Percentiles rank a stretch among this genome's conserved stretches.
phyloP scores from a whole-genome alignment of 2,797 vertebrate species.

The Ptychobarbus kaznakovi region DNA sequence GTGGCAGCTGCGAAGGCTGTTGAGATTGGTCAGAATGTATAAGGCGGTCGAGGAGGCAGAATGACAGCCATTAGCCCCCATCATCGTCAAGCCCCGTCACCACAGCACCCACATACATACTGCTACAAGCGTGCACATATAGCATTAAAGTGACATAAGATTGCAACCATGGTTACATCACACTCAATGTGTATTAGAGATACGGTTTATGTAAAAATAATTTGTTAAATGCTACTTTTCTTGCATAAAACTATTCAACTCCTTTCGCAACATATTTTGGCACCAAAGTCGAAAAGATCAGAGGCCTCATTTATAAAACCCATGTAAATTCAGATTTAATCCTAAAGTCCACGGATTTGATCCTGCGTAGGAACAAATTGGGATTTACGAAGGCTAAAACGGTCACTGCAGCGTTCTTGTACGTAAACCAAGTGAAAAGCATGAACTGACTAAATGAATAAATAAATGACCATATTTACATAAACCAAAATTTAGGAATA shows the following conservation, averaged over 20 bases:
- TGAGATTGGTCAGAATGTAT: slow-evolving; percentile 72
- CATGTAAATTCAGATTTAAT: slow-evolving; percentile 10
- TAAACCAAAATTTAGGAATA: background rate
- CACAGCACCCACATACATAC: slow-evolving; percentile 73
- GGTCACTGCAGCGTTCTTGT: background rate
- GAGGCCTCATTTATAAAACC: slow-evolving; percentile 40
- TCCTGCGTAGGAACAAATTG: background rate
- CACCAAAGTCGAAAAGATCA: slow-evolving; percentile 39
- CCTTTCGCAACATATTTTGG: slow-evolving; percentile 65
- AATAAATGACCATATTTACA: background rate
- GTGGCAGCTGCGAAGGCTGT: slow-evolving; percentile 64
- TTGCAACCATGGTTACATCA: slow-evolving; percentile 78
- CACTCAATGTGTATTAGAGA: slow-evolving; percentile 82
- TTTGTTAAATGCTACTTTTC: slow-evolving; percentile 67
- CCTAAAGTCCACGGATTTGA: slow-evolving; percentile 22
- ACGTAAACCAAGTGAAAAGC: background rate
- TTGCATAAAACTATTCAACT: slow-evolving; percentile 77
- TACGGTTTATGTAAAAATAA: slow-evolving; percentile 74
- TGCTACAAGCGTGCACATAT: slow-evolving; percentile 80
- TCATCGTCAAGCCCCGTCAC: slow-evolving; percentile 79
- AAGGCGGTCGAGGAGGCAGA: slow-evolving; percentile 71
- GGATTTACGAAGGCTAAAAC: slow-evolving; percentile 4
- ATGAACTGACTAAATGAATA: background rate
- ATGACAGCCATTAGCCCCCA: slow-evolving; percentile 77
- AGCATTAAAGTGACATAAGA: slow-evolving; percentile 84